phyloP scores from a whole-genome alignment of 2,113 vertebrate genomes.

The Triplophysa dalaica region DNA sequence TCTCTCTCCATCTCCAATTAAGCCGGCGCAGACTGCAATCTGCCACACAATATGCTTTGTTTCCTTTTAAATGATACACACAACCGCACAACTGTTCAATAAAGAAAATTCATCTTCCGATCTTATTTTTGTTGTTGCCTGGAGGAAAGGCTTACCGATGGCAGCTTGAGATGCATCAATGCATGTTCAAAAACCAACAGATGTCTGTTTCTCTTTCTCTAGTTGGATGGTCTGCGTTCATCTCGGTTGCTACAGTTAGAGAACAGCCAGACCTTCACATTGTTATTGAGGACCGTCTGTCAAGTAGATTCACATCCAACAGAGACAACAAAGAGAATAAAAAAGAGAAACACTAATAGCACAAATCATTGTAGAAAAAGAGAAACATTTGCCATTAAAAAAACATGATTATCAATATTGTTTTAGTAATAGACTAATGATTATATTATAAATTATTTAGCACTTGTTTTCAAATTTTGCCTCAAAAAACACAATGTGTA shows the following conservation, averaged over 20 bases:
- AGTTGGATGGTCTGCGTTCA: conserved; percentile 40
- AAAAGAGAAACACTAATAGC: neutral
- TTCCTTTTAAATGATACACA: conserved; percentile 72
- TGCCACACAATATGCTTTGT: conserved; percentile 73
- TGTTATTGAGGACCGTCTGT: conserved; percentile 44
- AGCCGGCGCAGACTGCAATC: conserved; percentile 72
- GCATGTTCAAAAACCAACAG: conserved; percentile 46
- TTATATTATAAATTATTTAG: no score
- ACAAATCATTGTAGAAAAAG: neutral
- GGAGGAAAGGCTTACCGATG: conserved; percentile 29
- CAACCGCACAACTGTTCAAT: conserved; percentile 65
- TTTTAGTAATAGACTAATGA: no score
- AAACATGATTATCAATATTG: no score
- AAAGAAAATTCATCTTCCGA: conserved; percentile 44
- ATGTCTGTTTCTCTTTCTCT: conserved; percentile 42
- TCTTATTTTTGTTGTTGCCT: conserved; percentile 32
- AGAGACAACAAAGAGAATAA: conserved; percentile 14
- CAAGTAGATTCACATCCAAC: conserved; percentile 37
- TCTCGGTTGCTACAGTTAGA: conserved; percentile 43
- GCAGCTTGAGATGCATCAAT: conserved; percentile 41
- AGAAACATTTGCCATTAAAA: no score
- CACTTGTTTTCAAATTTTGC: no score
- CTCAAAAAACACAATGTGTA: no score
- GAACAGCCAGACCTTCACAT: conserved; percentile 49
- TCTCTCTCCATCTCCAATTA: conserved; percentile 69